phyloP scores from a whole-genome alignment of 2,888 invertebrate species.

The Ormyrus rosae region DNA sequence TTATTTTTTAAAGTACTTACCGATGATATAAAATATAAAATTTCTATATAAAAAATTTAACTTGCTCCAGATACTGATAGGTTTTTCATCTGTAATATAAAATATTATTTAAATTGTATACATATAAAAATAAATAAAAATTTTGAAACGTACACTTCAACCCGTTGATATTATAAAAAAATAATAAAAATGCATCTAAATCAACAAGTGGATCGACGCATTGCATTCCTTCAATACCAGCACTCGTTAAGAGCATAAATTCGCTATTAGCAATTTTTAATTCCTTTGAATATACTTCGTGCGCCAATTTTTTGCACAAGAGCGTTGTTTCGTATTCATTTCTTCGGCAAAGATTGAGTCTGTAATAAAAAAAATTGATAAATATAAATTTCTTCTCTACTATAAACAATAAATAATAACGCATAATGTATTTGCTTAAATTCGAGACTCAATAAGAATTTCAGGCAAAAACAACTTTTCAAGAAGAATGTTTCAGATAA shows the following conservation, averaged over 20 bases:
- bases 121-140: neutral
- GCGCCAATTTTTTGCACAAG: constrained; percentile 77
- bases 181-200: constrained; percentile 78
- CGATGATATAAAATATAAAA: constrained; percentile 44
- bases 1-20: constrained; percentile 59
- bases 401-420: neutral
- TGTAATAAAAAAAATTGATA: constrained; percentile 60
- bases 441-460: too few relatives aligned
- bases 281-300: constrained; percentile 79
- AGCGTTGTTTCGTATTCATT: constrained; percentile 80
- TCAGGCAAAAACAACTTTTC: too few relatives aligned
- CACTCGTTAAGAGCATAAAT: constrained; percentile 80
- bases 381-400: neutral
- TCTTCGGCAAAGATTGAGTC: constrained; percentile 83
- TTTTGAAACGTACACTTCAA: constrained; percentile 24
- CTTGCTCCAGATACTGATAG: constrained; percentile 59
- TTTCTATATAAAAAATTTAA: constrained; percentile 56
- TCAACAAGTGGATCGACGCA: constrained; percentile 80
- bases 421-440: too few relatives aligned
- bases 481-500: too few relatives aligned
- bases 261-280: constrained; percentile 79
- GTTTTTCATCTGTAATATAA: constrained; percentile 59
- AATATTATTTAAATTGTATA: neutral
- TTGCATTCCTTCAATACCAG: constrained; percentile 82
- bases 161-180: constrained; percentile 56